phyloP scores from a whole-genome alignment of 2,113 vertebrate species.

The Tychaedon coryphoeus region DNA sequence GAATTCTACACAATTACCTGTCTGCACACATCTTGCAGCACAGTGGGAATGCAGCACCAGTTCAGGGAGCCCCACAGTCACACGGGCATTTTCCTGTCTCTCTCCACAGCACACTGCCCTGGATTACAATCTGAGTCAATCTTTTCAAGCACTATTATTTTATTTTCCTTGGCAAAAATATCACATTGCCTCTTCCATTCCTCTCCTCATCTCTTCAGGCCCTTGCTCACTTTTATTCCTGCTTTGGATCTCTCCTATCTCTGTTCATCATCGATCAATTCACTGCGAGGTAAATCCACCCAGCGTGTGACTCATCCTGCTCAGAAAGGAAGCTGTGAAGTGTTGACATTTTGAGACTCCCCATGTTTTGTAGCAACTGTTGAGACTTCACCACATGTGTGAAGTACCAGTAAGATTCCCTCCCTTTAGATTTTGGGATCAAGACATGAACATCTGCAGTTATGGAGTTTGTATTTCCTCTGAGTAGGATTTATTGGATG shows the following conservation, averaged over 20 bases:
- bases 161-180: background rate
- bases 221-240: accelerated
- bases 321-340: background rate
- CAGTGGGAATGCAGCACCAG: background rate
- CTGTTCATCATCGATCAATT: accelerated
- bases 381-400: background rate
- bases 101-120: background rate
- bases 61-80: background rate
- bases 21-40: background rate
- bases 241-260: background rate
- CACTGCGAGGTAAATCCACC: background rate
- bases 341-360: background rate
- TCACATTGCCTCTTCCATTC: background rate
- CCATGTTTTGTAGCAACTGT: background rate
- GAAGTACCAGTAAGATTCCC: background rate
- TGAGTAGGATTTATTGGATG: background rate
- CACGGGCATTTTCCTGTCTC: background rate
- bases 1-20: background rate
- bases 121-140: background rate
- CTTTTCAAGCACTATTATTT: background rate
- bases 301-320: background rate
- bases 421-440: background rate
- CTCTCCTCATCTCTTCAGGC: background rate
- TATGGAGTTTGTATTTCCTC: background rate
- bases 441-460: background rate